A percentile compares a stretch with the other conserved stretches of the same genome.
These are phyloP conservation scores for Phenganax marumi DNA, from an alignment of 92 coral and sea anemone species.

Conservation along the genomic window DNA sequence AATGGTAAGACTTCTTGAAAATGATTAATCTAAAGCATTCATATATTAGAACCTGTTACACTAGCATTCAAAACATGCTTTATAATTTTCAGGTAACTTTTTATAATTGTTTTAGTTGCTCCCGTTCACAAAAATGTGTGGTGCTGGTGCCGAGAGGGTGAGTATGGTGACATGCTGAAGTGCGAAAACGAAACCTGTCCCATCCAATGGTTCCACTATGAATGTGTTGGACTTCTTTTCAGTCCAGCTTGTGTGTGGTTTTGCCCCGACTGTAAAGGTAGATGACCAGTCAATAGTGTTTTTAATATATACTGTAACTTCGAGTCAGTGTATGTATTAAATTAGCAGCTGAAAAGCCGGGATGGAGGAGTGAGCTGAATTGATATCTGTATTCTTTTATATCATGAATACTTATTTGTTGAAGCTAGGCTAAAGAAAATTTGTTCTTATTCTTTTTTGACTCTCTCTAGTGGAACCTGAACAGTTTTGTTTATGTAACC, in stretches of 20 bases:
- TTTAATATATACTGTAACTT: background rate
- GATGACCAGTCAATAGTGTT: background rate
- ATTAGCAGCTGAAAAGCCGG: background rate
- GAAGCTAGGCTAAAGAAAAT: background rate
- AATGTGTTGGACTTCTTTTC: slow-evolving; percentile 52
- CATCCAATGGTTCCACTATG: slow-evolving; percentile 58
- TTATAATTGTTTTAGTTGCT: slow-evolving; percentile 33
- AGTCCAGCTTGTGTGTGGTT: slow-evolving; percentile 60
- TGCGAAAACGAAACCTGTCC: slow-evolving; percentile 56
- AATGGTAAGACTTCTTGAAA: slow-evolving; percentile 26
- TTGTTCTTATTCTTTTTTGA: slow-evolving; percentile 22
- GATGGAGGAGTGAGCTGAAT: background rate
- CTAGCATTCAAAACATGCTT: slow-evolving; percentile 9
- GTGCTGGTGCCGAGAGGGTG: slow-evolving; percentile 57
- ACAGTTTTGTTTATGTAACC: slow-evolving; percentile 54
- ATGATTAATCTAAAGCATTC: slow-evolving; percentile 15
- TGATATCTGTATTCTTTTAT: background rate
- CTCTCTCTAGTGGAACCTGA: slow-evolving; percentile 50
- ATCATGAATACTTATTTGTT: background rate
- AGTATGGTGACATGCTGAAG: slow-evolving; percentile 53
- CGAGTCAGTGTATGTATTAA: background rate
- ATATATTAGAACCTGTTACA: slow-evolving; percentile 23
- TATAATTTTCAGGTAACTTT: slow-evolving; percentile 29
- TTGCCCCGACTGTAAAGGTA: slow-evolving; percentile 61
- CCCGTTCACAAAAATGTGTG: slow-evolving; percentile 47